These are phyloP conservation scores for Synaphobranchus kaupii DNA, from an alignment of 2,797 vertebrate genomes.

Conservation along the genomic window DNA sequence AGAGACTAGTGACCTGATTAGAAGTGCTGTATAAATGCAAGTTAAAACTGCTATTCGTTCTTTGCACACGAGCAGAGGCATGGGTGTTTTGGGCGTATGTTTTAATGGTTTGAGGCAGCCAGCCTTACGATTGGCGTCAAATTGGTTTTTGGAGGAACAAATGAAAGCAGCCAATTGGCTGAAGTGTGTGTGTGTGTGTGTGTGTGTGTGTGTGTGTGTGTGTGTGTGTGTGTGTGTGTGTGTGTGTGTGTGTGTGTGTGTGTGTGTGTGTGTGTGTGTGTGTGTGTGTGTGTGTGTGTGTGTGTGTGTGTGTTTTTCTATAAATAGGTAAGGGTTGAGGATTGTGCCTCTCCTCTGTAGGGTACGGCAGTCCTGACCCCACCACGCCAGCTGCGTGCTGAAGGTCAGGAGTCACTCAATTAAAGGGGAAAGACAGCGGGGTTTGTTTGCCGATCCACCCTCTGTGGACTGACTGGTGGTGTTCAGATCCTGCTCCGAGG, in stretches of 20 bases:
- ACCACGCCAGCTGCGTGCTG: background rate
- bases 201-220: too few relatives aligned
- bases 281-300: too few relatives aligned
- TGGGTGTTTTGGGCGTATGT: background rate
- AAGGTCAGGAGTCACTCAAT: constrained; percentile 17
- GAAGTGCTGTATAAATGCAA: background rate
- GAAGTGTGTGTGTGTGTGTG: background rate
- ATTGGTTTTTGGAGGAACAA: constrained; percentile 1
- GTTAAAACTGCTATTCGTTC: background rate
- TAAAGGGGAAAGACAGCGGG: background rate
- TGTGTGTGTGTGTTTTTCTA: constrained; percentile 14
- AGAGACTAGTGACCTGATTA: background rate
- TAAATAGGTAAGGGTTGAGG: constrained; percentile 40
- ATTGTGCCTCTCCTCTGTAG: constrained; percentile 29
- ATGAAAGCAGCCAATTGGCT: constrained; percentile 13
- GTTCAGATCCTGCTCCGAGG: constrained; percentile 42
- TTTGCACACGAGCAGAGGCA: background rate
- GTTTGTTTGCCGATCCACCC: background rate
- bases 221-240: too few relatives aligned
- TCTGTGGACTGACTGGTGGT: background rate
- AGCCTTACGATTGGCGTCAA: background rate
- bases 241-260: too few relatives aligned
- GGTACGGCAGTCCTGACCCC: constrained; percentile 22
- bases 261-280: too few relatives aligned
- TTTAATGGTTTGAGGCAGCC: background rate